Evolutionary conservation across 2,797 vertebrate species (phyloP).

Genomic region (Phalloptychus januarius): DNA sequence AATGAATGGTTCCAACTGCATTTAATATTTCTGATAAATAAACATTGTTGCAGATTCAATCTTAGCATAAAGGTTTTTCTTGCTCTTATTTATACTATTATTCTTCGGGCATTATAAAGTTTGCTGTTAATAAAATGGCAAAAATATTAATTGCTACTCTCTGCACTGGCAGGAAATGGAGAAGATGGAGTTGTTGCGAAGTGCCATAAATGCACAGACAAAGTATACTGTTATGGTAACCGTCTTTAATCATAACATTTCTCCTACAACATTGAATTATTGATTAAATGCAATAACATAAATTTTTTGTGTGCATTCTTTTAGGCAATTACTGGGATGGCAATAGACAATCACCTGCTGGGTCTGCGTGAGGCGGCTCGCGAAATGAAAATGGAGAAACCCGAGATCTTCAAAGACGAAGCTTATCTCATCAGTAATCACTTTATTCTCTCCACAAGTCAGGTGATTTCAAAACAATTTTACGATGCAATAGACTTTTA

Average conservation of each 20-base stretch:
- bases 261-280: not conserved
- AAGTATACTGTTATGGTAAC: slow-evolving; percentile 91
- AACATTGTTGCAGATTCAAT: not conserved
- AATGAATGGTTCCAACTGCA: not conserved
- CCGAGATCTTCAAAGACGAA: slow-evolving; percentile 92
- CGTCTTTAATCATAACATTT: slow-evolving; percentile 9
- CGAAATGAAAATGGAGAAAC: slow-evolving; percentile 85
- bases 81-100: not conserved
- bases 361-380: slow-evolving; percentile 88
- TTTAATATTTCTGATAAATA: not conserved
- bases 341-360: slow-evolving; percentile 95
- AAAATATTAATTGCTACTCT: slow-evolving; percentile 28
- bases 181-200: slow-evolving; percentile 86
- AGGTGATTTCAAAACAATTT: slow-evolving; percentile 72
- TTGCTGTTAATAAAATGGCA: slow-evolving; percentile 24
- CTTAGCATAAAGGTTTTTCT: not conserved
- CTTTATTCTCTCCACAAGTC: slow-evolving; percentile 96
- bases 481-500: not conserved
- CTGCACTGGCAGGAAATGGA: slow-evolving; percentile 81
- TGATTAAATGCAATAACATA: not conserved
- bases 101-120: not conserved
- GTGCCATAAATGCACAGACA: slow-evolving; percentile 89
- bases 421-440: slow-evolving; percentile 88
- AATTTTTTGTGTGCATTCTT: slow-evolving; percentile 8
- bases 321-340: slow-evolving; percentile 92